Conservation (phyloP, 1,140 invertebrate species). For the Drosophila tsacasi region DNA sequence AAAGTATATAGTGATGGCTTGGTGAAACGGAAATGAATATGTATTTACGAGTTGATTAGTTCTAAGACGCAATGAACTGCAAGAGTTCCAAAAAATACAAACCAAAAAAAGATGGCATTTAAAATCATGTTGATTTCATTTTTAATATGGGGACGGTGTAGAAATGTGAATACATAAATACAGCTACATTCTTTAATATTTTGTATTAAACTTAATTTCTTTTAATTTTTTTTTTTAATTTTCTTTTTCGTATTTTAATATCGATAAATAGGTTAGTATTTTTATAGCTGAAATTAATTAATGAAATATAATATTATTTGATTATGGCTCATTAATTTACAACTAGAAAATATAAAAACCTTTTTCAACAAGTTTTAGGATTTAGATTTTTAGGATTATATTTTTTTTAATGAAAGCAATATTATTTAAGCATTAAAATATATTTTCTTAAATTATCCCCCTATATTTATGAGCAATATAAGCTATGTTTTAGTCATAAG, state of each 20-base stretch:
- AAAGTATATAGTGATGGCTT: not conserved
- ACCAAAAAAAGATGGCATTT: slow-evolving; percentile 77
- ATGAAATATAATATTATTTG: too few relatives aligned
- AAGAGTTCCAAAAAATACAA: slow-evolving; percentile 76
- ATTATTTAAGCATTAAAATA: not conserved
- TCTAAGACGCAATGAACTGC: slow-evolving; percentile 69
- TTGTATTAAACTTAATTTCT: too few relatives aligned
- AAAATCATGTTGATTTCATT: slow-evolving; percentile 23
- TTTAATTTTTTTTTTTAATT: too few relatives aligned
- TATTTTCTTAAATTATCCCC: not conserved
- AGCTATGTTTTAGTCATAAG: too few relatives aligned
- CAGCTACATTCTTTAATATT: too few relatives aligned
- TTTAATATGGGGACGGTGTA: too few relatives aligned
- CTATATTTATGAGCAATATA: not conserved
- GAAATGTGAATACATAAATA: too few relatives aligned
- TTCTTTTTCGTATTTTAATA: too few relatives aligned
- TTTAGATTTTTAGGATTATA: rapidly evolving
- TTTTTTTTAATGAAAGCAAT: not conserved
- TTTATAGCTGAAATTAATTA: too few relatives aligned
- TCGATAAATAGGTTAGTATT: too few relatives aligned
- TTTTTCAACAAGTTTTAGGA: too few relatives aligned
- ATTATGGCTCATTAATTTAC: not conserved
- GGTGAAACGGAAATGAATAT: not conserved
- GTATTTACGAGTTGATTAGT: slow-evolving; percentile 24
- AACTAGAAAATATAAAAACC: not conserved